phyloP scores from a whole-genome alignment of 92 coral and sea anemone species.

The Heteractis magnifica region DNA sequence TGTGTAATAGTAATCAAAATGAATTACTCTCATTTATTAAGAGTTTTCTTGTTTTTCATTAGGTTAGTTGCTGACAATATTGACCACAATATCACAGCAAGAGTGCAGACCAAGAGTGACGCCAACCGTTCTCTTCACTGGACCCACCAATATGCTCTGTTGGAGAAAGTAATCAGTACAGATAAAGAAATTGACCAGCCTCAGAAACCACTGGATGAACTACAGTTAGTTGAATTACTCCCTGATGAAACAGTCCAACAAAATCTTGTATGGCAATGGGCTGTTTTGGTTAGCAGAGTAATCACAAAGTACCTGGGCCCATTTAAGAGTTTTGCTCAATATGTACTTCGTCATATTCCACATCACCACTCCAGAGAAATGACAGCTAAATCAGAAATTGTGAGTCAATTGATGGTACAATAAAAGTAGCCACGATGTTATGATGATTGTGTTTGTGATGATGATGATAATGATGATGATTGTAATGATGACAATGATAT shows the following conservation, averaged over 20 bases:
- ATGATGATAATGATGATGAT: no score
- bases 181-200: background rate
- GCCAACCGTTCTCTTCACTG: slow-evolving; percentile 46
- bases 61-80: slow-evolving; percentile 56
- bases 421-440: background rate
- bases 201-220: slow-evolving; percentile 10
- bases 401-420: background rate
- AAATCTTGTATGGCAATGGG: slow-evolving; percentile 32
- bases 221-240: slow-evolving; percentile 33
- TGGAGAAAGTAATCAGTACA: background rate
- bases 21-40: no score
- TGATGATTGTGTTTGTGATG: no score
- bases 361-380: slow-evolving; percentile 35
- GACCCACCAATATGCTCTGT: slow-evolving; percentile 59
- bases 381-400: slow-evolving; percentile 30
- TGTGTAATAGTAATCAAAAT: no score
- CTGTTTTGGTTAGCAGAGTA: slow-evolving; percentile 38
- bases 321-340: background rate
- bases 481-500: no score
- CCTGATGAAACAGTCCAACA: slow-evolving; percentile 32
- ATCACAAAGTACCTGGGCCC: slow-evolving; percentile 25
- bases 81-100: slow-evolving; percentile 50
- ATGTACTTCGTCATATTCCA: slow-evolving; percentile 39
- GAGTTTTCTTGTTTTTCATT: background rate
- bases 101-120: slow-evolving; percentile 41